phyloP scores from a whole-genome alignment of 2,797 vertebrate genomes.

The Pangasius macronema region DNA sequence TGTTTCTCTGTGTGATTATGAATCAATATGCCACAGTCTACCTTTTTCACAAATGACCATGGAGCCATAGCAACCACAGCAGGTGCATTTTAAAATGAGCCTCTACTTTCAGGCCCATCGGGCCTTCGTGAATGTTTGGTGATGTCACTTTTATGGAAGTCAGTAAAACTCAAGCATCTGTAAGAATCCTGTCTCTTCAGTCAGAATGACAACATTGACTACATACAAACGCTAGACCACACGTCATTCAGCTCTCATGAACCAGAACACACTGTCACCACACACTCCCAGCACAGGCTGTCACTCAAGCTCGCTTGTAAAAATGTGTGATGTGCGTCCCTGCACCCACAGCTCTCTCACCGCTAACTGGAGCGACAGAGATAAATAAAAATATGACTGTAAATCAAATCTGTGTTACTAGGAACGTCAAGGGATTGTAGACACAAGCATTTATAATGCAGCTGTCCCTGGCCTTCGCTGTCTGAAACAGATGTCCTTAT shows the following conservation, averaged over 20 bases:
- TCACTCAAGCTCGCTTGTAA: not conserved
- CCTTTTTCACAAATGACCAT: not conserved
- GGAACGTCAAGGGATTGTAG: not conserved
- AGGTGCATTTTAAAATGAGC: not conserved
- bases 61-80: constrained; percentile 3
- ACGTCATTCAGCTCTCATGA: constrained; percentile 12
- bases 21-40: not conserved
- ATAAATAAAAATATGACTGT: not conserved
- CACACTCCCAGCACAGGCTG: not conserved
- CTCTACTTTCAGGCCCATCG: not conserved
- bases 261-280: constrained; percentile 10
- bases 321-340: constrained; percentile 3
- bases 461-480: not conserved
- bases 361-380: not conserved
- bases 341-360: not conserved
- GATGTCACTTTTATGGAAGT: constrained; percentile 40
- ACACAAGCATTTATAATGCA: not conserved
- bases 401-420: not conserved
- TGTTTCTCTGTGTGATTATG: not conserved
- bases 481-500: not conserved
- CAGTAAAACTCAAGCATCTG: constrained; percentile 43
- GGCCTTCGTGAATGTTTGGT: not conserved
- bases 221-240: not conserved
- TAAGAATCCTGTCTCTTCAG: not conserved
- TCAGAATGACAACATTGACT: not conserved